Base-by-base conservation (phyloP, 2,888 invertebrate genomes). In the Luperina testacea region DNA sequence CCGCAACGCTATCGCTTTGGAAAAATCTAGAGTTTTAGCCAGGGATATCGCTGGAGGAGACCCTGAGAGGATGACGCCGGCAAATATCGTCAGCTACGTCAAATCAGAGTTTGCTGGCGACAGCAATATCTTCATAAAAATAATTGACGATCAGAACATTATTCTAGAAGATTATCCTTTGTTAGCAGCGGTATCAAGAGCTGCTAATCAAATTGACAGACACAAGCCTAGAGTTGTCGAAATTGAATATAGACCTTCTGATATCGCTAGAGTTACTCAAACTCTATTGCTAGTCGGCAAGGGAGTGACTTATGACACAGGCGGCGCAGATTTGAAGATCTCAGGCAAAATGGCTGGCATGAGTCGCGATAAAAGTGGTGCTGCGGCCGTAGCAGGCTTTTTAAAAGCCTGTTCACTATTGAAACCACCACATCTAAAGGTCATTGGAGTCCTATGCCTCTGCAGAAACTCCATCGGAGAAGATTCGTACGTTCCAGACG, bases 281-380 rank as follows among this genome's bases (percentile, higher is more conserved):
- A 99, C 99, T 0, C 91, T 99, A 1, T 97, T 98, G 93, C 92
- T 99, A 2, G 98, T 99, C 24, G 99, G 99, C 24, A 99, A 99
- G 97, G 99, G 99, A 64, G 99, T 99, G 4, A 98, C 98, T 3
- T 98, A 98, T 85, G 98, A 98, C 88, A 98, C 98, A 27, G 98
- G 99, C 69, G 98, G 98, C 74, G 97, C 97, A 83, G 98, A 98
- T 92, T 97, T 98, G 84, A 99, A 99, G 95, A 96, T 95, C 0
- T 91, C 94, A 0, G 97, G 97, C 74, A 97, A 97, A 83, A 98
- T 98, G 98, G 97, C 97, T 13, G 98, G 98, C n/a, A 98, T 98
- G 98, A 98, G 98, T 0, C 95, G 99, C 24, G 99, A 99, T 93
- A 99, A 99, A 94, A 98, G 99, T 92, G 99, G 99, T 0, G 98